Percentiles rank a stretch among this genome's conserved stretches.
Evolutionary conservation across 2,888 invertebrate species (phyloP).

Genomic region (Drosophila stalkeri): DNA sequence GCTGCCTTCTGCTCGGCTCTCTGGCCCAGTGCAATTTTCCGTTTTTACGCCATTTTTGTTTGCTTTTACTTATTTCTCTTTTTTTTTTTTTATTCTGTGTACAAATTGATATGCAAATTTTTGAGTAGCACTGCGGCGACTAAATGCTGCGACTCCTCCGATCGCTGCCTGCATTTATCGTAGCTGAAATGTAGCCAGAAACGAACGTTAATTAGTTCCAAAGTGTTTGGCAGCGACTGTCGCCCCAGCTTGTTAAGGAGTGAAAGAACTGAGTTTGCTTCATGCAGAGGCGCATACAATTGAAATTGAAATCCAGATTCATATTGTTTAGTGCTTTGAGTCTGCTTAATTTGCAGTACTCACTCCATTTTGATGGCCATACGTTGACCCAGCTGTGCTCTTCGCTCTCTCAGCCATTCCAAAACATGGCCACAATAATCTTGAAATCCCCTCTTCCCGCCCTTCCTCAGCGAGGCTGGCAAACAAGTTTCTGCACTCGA

Average conservation of each 20-base stretch:
- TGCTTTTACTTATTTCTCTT: conserved; percentile 18
- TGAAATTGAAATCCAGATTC: background rate
- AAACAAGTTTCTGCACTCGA: conserved; percentile 80
- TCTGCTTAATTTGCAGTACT: conserved; percentile 38
- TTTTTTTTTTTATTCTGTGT: conserved; percentile 49
- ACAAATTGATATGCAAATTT: conserved; percentile 82
- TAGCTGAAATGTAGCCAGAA: conserved; percentile 43
- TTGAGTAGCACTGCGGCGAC: conserved; percentile 52
- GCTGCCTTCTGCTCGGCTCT: conserved; percentile 27
- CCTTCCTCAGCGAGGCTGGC: conserved; percentile 12
- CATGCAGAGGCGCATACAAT: background rate
- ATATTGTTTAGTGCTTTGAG: conserved; percentile 1
- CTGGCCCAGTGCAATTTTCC: conserved; percentile 56
- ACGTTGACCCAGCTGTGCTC: conserved; percentile 12
- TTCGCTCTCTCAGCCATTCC: conserved; percentile 17
- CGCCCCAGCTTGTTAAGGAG: background rate
- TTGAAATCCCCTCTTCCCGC: background rate
- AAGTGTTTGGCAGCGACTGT: conserved; percentile 58
- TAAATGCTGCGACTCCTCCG: conserved; percentile 38
- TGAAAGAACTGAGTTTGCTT: background rate
- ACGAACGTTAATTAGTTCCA: conserved; percentile 70
- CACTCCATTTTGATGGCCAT: conserved; percentile 63
- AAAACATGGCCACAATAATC: conserved; percentile 69
- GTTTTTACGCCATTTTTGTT: conserved; percentile 70
- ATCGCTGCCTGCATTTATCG: conserved; percentile 48